phyloP scores from a whole-genome alignment of 1,140 invertebrate genomes.

The Globodera rostochiensis region DNA sequence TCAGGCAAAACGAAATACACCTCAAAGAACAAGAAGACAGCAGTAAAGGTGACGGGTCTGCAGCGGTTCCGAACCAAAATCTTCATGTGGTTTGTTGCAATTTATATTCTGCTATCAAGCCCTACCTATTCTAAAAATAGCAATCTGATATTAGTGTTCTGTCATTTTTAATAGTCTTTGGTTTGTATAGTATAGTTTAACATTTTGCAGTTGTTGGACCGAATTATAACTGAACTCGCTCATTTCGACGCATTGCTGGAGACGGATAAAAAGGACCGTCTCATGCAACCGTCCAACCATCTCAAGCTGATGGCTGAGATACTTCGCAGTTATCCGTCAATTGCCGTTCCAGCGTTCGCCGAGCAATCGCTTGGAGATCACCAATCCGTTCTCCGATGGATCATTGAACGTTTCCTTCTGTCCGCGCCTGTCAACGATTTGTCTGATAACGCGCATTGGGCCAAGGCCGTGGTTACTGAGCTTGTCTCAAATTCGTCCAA shows the following conservation, averaged over 20 bases:
- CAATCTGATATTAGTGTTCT: too few relatives aligned
- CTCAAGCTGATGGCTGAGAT: constrained; percentile 36
- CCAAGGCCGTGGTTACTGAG: constrained; percentile 35
- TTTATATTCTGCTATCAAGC: neutral
- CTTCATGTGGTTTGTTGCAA: constrained; percentile 2
- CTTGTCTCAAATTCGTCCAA: constrained; percentile 20
- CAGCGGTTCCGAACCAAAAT: constrained; percentile 3
- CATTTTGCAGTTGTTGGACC: constrained; percentile 21
- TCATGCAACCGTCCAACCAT: constrained; percentile 11
- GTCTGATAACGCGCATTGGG: constrained; percentile 20
- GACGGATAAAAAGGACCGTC: neutral
- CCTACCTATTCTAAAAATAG: too few relatives aligned
- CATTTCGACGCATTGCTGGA: constrained; percentile 1
- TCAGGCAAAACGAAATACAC: constrained; percentile 33
- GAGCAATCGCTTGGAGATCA: constrained; percentile 7
- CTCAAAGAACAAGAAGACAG: constrained; percentile 16
- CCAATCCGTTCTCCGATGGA: constrained; percentile 24
- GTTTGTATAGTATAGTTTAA: neutral
- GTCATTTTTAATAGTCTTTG: neutral
- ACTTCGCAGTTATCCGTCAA: constrained; percentile 33
- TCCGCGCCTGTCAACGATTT: constrained; percentile 10
- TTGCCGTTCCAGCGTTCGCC: constrained; percentile 17
- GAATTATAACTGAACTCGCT: constrained; percentile 21
- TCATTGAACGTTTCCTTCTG: constrained; percentile 42
- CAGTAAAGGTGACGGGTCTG: neutral